A percentile compares a stretch with the other conserved stretches of the same genome.
phyloP scores from a whole-genome alignment of 2,113 vertebrate species.

The Sminthopsis crassicaudata region DNA sequence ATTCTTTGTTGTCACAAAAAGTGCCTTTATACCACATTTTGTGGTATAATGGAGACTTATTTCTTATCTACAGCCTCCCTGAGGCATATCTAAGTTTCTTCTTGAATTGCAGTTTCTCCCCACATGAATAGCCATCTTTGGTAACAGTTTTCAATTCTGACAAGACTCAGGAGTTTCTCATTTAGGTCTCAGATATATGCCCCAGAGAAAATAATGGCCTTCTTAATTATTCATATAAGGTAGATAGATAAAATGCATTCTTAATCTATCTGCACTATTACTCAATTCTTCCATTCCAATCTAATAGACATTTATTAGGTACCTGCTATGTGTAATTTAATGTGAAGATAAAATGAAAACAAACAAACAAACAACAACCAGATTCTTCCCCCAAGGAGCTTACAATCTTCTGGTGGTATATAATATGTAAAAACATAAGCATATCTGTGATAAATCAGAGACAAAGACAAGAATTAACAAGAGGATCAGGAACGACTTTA shows the following conservation, averaged over 20 bases:
- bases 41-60: neutral
- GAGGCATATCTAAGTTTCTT: neutral
- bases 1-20: neutral
- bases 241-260: neutral
- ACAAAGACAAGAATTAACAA: neutral
- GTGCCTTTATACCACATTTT: neutral
- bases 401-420: neutral
- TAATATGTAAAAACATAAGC: neutral
- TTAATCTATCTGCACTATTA: neutral
- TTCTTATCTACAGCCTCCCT: neutral
- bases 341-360: neutral
- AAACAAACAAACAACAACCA: neutral
- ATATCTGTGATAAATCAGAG: neutral
- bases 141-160: neutral
- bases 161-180: neutral
- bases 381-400: neutral
- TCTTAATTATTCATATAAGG: neutral
- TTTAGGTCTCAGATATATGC: neutral
- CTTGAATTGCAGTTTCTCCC: neutral
- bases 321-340: neutral
- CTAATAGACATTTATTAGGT: neutral
- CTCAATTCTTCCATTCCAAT: neutral
- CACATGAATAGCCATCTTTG: neutral
- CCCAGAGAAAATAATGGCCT: neutral
- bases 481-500: neutral